Percentiles rank a stretch among this genome's conserved stretches.
Evolutionary conservation across 2,888 invertebrate genomes (phyloP).

Genomic region (Bedellia somnulentella): DNA sequence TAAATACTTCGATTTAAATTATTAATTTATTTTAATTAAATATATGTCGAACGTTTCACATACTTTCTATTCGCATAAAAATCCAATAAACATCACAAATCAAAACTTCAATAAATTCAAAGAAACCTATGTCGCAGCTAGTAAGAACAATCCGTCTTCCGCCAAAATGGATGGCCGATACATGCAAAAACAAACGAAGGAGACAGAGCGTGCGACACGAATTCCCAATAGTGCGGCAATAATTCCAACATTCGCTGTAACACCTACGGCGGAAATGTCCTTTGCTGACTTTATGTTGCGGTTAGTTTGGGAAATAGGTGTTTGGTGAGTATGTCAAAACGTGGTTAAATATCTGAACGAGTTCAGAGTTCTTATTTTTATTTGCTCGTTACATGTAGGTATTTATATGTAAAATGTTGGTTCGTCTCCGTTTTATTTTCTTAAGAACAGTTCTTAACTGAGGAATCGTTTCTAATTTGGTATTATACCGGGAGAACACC

Average conservation of each 20-base stretch:
- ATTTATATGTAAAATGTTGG: not conserved
- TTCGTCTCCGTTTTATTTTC: not conserved
- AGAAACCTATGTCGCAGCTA: not conserved
- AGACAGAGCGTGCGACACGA: conserved; percentile 36
- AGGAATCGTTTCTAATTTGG: too few relatives aligned
- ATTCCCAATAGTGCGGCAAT: conserved; percentile 40
- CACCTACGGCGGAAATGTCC: conserved; percentile 32
- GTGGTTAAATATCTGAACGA: not conserved
- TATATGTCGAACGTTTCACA: too few relatives aligned
- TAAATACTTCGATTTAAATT: too few relatives aligned
- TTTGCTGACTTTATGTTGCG: not conserved
- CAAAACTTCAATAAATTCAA: not conserved
- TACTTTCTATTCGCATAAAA: too few relatives aligned
- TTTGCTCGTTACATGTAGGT: not conserved
- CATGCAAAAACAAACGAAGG: conserved; percentile 14
- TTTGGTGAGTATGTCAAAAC: not conserved
- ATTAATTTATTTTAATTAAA: too few relatives aligned
- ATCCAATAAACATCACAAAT: too few relatives aligned
- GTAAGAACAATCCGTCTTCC: conserved; percentile 14
- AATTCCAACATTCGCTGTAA: conserved; percentile 44
- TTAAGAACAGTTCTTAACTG: not conserved
- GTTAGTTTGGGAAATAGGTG: not conserved
- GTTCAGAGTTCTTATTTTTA: not conserved
- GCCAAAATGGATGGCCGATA: conserved; percentile 8
- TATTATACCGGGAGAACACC: too few relatives aligned